These are phyloP conservation scores for Eupithecia pulchellata DNA, from an alignment of 2,888 invertebrate genomes.

Conservation along the genomic window DNA sequence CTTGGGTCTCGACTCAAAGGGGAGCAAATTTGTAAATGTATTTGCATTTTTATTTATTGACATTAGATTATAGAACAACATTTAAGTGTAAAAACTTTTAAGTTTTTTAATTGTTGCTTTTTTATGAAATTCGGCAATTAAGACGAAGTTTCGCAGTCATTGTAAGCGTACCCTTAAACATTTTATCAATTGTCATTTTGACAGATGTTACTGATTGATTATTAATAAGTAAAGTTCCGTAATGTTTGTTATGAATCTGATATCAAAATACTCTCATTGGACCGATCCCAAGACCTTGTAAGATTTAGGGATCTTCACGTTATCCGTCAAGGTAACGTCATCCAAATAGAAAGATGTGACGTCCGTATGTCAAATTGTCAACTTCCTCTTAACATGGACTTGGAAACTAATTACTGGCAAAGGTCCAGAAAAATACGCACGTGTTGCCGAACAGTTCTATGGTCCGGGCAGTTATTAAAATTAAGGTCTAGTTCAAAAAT, in stretches of 20 bases:
- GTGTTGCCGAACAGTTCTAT: background rate
- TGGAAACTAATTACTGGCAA: slow-evolving; percentile 25
- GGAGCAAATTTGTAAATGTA: no score
- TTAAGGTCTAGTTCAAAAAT: background rate
- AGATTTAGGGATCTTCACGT: background rate
- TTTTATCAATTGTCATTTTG: background rate
- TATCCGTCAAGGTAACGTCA: slow-evolving; percentile 19
- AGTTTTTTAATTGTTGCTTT: no score
- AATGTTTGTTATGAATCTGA: background rate
- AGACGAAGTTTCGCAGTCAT: no score
- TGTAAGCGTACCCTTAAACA: background rate
- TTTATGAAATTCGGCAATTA: no score
- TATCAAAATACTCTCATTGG: background rate
- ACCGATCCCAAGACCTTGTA: slow-evolving; percentile 14
- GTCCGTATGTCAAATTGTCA: slow-evolving; percentile 14
- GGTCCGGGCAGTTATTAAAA: background rate
- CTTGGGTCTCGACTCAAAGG: no score
- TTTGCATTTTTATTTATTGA: no score
- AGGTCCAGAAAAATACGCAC: slow-evolving; percentile 26
- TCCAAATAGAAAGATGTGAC: slow-evolving; percentile 29
- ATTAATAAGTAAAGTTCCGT: background rate
- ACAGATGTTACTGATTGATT: background rate
- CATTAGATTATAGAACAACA: no score
- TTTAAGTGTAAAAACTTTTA: no score
- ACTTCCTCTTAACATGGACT: slow-evolving; percentile 35